Evolutionary conservation across 2,888 invertebrate species (phyloP).

Genomic region (Drosophila cognata): DNA sequence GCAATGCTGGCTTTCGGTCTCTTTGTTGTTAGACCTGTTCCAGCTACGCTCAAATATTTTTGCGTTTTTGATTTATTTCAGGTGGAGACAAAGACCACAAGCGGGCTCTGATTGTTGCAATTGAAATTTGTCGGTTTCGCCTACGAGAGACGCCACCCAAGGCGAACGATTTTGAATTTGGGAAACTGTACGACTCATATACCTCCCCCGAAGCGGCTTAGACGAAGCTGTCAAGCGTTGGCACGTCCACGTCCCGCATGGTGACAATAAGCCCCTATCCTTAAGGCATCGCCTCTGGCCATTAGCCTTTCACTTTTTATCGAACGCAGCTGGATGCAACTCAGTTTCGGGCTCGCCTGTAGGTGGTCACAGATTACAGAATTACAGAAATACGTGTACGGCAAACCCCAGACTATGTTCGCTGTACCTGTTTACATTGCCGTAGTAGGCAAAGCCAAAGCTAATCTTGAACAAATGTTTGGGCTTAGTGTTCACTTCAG

Average conservation of each 20-base stretch:
- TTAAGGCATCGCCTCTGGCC: slow-evolving; percentile 2
- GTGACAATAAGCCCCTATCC: slow-evolving; percentile 48
- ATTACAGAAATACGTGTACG: slow-evolving; percentile 22
- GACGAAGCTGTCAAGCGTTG: slow-evolving; percentile 53
- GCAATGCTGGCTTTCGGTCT: slow-evolving; percentile 55
- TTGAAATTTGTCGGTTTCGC: slow-evolving; percentile 5
- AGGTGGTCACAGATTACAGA: slow-evolving; percentile 56
- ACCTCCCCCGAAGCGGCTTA: slow-evolving; percentile 43
- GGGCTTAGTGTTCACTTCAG: slow-evolving; percentile 34
- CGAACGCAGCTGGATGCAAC: slow-evolving; percentile 48
- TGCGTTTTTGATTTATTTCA: slow-evolving; percentile 63
- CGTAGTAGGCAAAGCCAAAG: slow-evolving; percentile 18
- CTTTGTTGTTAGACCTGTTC: slow-evolving; percentile 48
- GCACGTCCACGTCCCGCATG: slow-evolving; percentile 63
- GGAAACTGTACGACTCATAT: slow-evolving; percentile 39
- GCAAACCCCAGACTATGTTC: not conserved
- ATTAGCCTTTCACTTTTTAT: slow-evolving; percentile 67
- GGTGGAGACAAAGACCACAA: slow-evolving; percentile 26
- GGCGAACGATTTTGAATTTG: slow-evolving; percentile 42
- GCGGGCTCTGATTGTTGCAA: slow-evolving; percentile 42
- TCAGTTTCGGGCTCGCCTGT: slow-evolving; percentile 5
- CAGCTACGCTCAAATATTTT: slow-evolving; percentile 30
- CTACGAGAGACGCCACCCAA: slow-evolving; percentile 58
- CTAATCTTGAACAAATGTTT: slow-evolving; percentile 61
- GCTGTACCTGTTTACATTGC: slow-evolving; percentile 31